Percentiles rank a stretch among this genome's conserved stretches.
Evolutionary conservation across 1,140 invertebrate genomes (phyloP).

Genomic region (Lordiphosa clarofinis): DNA sequence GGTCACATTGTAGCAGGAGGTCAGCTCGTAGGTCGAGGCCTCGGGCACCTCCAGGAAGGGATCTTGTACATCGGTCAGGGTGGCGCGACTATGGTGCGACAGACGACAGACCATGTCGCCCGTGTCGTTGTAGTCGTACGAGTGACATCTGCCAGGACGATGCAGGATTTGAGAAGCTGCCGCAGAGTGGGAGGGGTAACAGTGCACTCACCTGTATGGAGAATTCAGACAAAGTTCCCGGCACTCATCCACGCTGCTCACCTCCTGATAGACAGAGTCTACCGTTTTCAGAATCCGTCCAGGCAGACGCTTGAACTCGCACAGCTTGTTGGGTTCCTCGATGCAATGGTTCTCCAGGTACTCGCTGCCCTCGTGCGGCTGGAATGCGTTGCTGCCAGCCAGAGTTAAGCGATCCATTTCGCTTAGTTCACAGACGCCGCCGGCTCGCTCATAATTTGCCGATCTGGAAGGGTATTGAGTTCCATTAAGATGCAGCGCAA

Average conservation of each 20-base stretch:
- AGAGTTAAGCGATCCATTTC: slow-evolving; percentile 94
- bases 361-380: slow-evolving; percentile 86
- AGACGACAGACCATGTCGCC: slow-evolving; percentile 95
- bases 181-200: no score
- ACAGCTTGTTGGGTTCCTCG: slow-evolving; percentile 92
- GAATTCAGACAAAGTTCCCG: slow-evolving; percentile 93
- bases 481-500: neutral
- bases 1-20: slow-evolving; percentile 96
- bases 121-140: slow-evolving; percentile 95
- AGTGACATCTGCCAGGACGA: slow-evolving; percentile 86
- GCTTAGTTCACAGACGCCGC: slow-evolving; percentile 90
- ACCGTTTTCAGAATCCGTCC: slow-evolving; percentile 95
- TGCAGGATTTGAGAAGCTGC: neutral
- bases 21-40: slow-evolving; percentile 93
- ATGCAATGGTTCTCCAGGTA: slow-evolving; percentile 95
- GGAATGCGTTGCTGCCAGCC: slow-evolving; percentile 87
- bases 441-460: slow-evolving; percentile 91
- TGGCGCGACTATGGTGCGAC: slow-evolving; percentile 93
- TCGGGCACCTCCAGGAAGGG: slow-evolving; percentile 94
- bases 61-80: slow-evolving; percentile 93
- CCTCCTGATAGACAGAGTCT: slow-evolving; percentile 94
- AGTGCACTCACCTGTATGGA: slow-evolving; percentile 82
- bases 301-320: slow-evolving; percentile 93
- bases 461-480: slow-evolving; percentile 84
- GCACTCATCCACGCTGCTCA: slow-evolving; percentile 91